phyloP scores from a whole-genome alignment of 2,113 vertebrate genomes.

The Phrynosoma platyrhinos region DNA sequence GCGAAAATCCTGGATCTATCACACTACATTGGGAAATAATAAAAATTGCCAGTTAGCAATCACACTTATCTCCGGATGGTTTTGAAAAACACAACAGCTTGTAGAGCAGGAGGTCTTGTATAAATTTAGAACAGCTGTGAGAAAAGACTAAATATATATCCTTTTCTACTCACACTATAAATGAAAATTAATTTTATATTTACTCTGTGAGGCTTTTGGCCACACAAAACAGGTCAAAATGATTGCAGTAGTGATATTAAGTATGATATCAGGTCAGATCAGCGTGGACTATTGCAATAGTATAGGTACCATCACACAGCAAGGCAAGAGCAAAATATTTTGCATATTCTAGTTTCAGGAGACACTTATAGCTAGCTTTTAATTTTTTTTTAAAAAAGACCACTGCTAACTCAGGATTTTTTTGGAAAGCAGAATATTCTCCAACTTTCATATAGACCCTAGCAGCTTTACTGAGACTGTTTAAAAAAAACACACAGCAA shows the following conservation, averaged over 20 bases:
- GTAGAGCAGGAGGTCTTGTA: conserved; percentile 10
- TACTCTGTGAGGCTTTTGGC: conserved; percentile 14
- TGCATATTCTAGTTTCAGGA: background rate
- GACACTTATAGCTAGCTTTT: background rate
- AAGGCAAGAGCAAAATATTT: background rate
- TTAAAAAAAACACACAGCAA: too few relatives aligned
- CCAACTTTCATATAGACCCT: background rate
- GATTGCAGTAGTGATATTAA: conserved; percentile 20
- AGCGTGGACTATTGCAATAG: too few relatives aligned
- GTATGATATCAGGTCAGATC: background rate
- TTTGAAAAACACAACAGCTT: conserved; percentile 54
- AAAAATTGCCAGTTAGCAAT: conserved; percentile 17
- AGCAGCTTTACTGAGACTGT: background rate
- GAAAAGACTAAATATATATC: conserved; percentile 42
- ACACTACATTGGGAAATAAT: background rate
- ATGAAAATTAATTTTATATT: conserved; percentile 37
- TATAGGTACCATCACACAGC: background rate
- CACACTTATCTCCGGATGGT: conserved; percentile 32
- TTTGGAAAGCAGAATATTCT: conserved; percentile 1
- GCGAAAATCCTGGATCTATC: background rate
- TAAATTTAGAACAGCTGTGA: conserved; percentile 42
- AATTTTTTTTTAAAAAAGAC: background rate
- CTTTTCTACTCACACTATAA: background rate
- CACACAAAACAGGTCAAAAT: conserved; percentile 20
- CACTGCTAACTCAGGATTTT: background rate